Percentiles rank a stretch among this genome's conserved stretches.
Evolutionary conservation across 2,888 invertebrate species (phyloP).

Genomic region (Drosophila paranaensis): DNA sequence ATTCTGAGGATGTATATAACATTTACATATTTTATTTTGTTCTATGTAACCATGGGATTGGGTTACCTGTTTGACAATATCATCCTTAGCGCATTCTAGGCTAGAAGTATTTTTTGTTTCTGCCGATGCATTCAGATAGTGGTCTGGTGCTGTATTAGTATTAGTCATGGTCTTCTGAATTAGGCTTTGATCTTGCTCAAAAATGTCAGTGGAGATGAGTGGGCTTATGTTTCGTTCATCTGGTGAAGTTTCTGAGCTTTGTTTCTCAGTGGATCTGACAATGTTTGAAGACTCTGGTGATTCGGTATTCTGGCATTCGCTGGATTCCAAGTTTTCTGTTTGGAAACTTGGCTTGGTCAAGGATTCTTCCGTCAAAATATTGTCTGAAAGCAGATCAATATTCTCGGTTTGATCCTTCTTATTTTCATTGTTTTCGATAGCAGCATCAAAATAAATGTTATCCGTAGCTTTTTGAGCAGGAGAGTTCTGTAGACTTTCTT

Average conservation of each 20-base stretch:
- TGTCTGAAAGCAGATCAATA: not conserved
- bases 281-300: not conserved
- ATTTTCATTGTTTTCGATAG: not conserved
- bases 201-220: not conserved
- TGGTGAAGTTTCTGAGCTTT: not conserved
- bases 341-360: not conserved
- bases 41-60: rapidly evolving
- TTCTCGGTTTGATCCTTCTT: not conserved
- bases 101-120: not conserved
- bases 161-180: not conserved
- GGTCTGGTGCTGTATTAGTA: not conserved
- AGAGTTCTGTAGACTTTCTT: too few relatives aligned
- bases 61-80: not conserved
- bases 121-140: not conserved
- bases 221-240: not conserved
- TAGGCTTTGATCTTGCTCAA: not conserved
- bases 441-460: not conserved
- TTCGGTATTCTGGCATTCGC: not conserved
- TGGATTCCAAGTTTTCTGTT: not conserved
- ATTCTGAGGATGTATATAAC: not conserved
- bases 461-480: not conserved
- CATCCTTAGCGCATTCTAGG: not conserved
- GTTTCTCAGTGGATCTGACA: not conserved
- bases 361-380: not conserved
- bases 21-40: not conserved